Conservation (phyloP, 2,888 invertebrate genomes). For the Trichopoda pennipes region DNA sequence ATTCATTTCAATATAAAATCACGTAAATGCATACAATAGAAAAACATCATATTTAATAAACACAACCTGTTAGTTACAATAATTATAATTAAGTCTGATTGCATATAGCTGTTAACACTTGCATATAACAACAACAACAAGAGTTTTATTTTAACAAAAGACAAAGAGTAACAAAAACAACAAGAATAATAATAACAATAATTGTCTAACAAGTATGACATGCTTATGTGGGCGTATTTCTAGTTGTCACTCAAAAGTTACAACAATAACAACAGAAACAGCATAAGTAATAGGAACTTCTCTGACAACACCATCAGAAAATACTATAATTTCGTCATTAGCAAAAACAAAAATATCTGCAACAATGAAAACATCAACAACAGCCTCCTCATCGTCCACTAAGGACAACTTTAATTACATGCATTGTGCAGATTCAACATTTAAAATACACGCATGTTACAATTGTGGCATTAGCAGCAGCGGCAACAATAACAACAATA, state of each 20-base stretch:
- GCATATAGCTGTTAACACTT: conserved; percentile 64
- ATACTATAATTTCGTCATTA: conserved; percentile 42
- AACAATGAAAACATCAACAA: conserved; percentile 53
- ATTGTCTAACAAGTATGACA: conserved; percentile 60
- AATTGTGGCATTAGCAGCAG: conserved; percentile 19
- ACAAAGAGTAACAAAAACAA: conserved; percentile 31
- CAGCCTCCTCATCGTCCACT: conserved; percentile 60
- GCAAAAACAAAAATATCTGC: conserved; percentile 47
- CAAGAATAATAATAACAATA: conserved; percentile 65
- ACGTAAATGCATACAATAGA: conserved; percentile 4
- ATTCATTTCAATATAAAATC: conserved; percentile 5
- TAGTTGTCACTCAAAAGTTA: conserved; percentile 46
- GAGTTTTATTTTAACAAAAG: conserved; percentile 8
- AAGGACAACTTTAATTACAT: conserved; percentile 67
- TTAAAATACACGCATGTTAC: conserved; percentile 47
- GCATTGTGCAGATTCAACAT: conserved; percentile 60
- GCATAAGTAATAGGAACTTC: conserved; percentile 11
- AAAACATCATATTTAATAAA: conserved; percentile 14
- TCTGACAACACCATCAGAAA: conserved; percentile 47
- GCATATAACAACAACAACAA: conserved; percentile 32
- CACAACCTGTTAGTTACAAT: conserved; percentile 45
- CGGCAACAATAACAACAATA: conserved; percentile 13
- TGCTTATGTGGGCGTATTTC: conserved; percentile 60
- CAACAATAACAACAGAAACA: conserved; percentile 14
- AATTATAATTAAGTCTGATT: conserved; percentile 55